These are phyloP conservation scores for Monochamus alternatus DNA, from an alignment of 2,888 invertebrate genomes.

Conservation along the genomic window DNA sequence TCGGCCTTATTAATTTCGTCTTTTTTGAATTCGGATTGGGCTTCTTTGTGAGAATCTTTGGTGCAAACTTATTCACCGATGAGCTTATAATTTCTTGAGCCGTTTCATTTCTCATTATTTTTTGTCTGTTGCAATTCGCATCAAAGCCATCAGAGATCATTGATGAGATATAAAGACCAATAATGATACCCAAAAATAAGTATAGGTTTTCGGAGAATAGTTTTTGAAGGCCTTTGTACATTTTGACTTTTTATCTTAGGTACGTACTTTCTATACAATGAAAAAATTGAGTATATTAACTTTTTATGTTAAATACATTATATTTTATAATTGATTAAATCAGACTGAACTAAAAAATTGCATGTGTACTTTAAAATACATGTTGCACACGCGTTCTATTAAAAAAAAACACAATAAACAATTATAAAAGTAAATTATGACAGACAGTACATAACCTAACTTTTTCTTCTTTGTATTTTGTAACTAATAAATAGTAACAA, in stretches of 20 bases:
- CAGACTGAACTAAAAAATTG: too few species aligned
- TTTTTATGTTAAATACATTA: too few species aligned
- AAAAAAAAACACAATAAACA: not conserved
- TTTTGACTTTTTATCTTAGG: conserved; percentile 29
- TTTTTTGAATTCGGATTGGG: conserved; percentile 54
- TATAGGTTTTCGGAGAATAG: conserved; percentile 61
- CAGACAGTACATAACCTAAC: not conserved
- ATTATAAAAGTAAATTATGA: not conserved
- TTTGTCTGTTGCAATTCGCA: conserved; percentile 45
- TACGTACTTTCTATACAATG: not conserved
- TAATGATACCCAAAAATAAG: conserved; percentile 60
- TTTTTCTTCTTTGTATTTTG: not conserved
- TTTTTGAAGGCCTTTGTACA: conserved; percentile 44
- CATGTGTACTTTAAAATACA: too few species aligned
- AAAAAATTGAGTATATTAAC: too few species aligned
- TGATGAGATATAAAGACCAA: conserved; percentile 62
- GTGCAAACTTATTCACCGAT: conserved; percentile 54
- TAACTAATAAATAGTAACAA: too few species aligned
- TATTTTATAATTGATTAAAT: too few species aligned
- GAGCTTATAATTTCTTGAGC: conserved; percentile 57
- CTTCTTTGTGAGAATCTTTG: conserved; percentile 55
- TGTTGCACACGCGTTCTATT: too few species aligned
- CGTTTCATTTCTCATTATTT: conserved; percentile 48
- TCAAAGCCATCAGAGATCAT: conserved; percentile 53
- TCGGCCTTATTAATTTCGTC: conserved; percentile 82